Percentiles rank a stretch among this genome's conserved stretches.
These are phyloP conservation scores for Sus cebifrons DNA, from an alignment of 2,797 vertebrate genomes.

Conservation along the genomic window DNA sequence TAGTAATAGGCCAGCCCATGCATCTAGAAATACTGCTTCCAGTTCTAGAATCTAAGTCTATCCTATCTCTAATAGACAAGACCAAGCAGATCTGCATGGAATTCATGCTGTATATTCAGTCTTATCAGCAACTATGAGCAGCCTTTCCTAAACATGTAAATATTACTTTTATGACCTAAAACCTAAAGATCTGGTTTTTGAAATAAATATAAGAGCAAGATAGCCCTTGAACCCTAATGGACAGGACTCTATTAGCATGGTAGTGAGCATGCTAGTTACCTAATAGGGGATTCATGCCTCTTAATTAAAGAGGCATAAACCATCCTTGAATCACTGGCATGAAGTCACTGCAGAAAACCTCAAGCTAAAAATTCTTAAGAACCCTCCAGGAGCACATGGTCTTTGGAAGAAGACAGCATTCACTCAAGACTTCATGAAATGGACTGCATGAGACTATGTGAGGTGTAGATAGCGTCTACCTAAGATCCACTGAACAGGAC, in stretches of 20 bases:
- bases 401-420: background rate
- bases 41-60: background rate
- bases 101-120: background rate
- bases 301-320: background rate
- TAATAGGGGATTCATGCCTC: background rate
- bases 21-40: background rate
- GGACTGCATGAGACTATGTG: background rate
- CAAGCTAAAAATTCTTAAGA: constrained; percentile 4
- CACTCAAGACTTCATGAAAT: background rate
- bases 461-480: background rate
- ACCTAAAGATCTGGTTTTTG: background rate
- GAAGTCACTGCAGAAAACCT: background rate
- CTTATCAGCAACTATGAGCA: background rate
- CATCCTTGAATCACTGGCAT: background rate
- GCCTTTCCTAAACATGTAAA: background rate
- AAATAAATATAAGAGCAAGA: background rate
- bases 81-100: background rate
- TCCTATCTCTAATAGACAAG: background rate
- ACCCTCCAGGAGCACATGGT: background rate
- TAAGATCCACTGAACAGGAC: background rate
- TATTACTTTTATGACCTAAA: background rate
- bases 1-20: background rate
- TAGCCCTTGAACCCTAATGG: background rate
- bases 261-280: background rate
- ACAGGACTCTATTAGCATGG: background rate